Evolutionary conservation across 2,113 vertebrate genomes (phyloP).

Genomic region (Okapia johnstoni): DNA sequence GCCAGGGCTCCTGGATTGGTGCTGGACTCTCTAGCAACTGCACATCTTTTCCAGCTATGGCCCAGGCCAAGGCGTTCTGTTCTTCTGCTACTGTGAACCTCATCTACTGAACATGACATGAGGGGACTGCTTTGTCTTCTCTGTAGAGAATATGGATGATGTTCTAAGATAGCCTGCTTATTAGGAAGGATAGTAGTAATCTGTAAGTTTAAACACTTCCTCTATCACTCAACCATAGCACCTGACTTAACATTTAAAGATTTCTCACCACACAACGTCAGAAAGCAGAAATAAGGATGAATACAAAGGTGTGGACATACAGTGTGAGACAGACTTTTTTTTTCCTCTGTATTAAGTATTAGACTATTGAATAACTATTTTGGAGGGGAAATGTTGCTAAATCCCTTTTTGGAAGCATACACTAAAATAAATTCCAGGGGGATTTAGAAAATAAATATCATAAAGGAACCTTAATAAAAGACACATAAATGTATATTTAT

Average conservation of each 20-base stretch:
- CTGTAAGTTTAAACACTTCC: neutral
- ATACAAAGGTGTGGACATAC: neutral
- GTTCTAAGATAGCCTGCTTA: neutral
- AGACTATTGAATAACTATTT: neutral
- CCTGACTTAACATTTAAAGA: slow-evolving; percentile 3
- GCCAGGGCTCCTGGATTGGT: neutral
- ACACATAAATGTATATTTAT: neutral
- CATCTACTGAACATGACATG: neutral
- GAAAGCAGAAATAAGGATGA: neutral
- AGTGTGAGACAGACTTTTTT: neutral
- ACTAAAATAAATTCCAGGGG: neutral
- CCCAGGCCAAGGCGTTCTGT: neutral
- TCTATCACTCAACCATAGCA: neutral
- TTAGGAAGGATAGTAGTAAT: neutral
- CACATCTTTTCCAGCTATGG: neutral
- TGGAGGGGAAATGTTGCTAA: neutral
- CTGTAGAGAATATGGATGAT: neutral
- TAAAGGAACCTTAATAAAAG: neutral
- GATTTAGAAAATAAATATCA: neutral
- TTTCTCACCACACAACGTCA: neutral
- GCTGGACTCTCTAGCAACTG: neutral
- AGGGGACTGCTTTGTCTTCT: neutral
- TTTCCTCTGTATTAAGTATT: neutral
- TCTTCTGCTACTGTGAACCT: neutral
- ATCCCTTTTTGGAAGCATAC: neutral